Percentiles rank a stretch among this genome's conserved stretches.
Evolutionary conservation across 2,888 invertebrate species (phyloP).

Genomic region (Cylindroiulus punctatus): DNA sequence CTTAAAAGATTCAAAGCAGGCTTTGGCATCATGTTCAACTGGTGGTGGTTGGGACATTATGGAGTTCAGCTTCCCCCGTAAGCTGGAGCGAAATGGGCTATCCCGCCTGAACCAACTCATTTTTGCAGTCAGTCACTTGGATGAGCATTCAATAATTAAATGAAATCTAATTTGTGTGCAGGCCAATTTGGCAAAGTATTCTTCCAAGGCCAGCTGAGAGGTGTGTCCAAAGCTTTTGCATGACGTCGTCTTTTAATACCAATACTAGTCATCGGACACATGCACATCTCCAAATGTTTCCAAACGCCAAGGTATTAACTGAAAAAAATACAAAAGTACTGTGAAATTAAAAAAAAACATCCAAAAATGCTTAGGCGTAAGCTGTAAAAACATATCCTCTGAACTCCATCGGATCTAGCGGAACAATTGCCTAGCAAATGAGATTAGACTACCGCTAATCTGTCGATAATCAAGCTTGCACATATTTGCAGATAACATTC

Average conservation of each 20-base stretch:
- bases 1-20: slow-evolving; percentile 91
- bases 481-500: background rate
- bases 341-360: background rate
- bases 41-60: slow-evolving; percentile 21
- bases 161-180: background rate
- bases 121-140: slow-evolving; percentile 7
- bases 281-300: background rate
- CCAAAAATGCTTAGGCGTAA: too few species aligned
- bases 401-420: background rate
- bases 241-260: background rate
- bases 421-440: background rate
- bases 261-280: background rate
- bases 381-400: too few species aligned
- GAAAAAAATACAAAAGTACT: background rate
- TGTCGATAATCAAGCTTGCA: background rate
- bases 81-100: slow-evolving; percentile 56
- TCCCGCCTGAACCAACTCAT: slow-evolving; percentile 59
- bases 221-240: background rate
- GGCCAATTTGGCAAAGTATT: background rate
- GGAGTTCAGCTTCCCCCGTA: slow-evolving; percentile 54
- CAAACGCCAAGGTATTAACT: background rate
- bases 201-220: background rate
- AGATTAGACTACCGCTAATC: background rate
- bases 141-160: slow-evolving; percentile 19
- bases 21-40: slow-evolving; percentile 76